Percentiles rank a stretch among this genome's conserved stretches.
phyloP scores from a whole-genome alignment of 1,140 invertebrate species.

The Pachypeltis micranthus region DNA sequence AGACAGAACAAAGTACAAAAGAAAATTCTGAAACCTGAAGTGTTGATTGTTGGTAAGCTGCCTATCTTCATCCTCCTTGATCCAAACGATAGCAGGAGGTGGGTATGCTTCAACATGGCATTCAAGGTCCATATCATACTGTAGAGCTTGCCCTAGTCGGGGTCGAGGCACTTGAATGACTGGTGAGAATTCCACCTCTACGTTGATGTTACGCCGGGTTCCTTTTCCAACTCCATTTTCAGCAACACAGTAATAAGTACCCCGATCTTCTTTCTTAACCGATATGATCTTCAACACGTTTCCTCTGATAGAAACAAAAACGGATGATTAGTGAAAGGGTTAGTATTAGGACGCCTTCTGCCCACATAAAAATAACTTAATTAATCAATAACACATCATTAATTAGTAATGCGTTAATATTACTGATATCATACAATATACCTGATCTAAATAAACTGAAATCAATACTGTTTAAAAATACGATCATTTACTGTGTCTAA shows the following conservation, averaged over 20 bases:
- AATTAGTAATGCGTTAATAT: no score
- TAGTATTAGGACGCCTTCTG: no score
- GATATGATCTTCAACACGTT: slow-evolving; percentile 68
- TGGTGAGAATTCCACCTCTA: slow-evolving; percentile 80
- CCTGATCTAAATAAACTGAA: not conserved
- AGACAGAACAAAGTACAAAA: no score
- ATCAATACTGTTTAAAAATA: no score
- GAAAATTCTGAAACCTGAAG: no score
- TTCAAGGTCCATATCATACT: slow-evolving; percentile 85
- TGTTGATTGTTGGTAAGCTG: slow-evolving; percentile 78
- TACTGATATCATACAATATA: not conserved
- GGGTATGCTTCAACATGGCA: slow-evolving; percentile 88
- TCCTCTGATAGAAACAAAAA: no score
- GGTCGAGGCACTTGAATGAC: slow-evolving; percentile 70
- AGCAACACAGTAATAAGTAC: slow-evolving; percentile 87
- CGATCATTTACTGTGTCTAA: no score
- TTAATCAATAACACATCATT: no score
- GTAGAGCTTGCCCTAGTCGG: slow-evolving; percentile 70
- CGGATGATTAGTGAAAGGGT: no score
- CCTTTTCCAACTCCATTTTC: slow-evolving; percentile 82
- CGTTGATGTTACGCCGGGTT: slow-evolving; percentile 69
- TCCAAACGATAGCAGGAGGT: slow-evolving; percentile 74
- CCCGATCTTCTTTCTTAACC: slow-evolving; percentile 76
- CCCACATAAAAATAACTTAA: no score
- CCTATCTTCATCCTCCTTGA: slow-evolving; percentile 55